Conservation (phyloP, 2,888 invertebrate species). For the Nymphalis urticae region DNA sequence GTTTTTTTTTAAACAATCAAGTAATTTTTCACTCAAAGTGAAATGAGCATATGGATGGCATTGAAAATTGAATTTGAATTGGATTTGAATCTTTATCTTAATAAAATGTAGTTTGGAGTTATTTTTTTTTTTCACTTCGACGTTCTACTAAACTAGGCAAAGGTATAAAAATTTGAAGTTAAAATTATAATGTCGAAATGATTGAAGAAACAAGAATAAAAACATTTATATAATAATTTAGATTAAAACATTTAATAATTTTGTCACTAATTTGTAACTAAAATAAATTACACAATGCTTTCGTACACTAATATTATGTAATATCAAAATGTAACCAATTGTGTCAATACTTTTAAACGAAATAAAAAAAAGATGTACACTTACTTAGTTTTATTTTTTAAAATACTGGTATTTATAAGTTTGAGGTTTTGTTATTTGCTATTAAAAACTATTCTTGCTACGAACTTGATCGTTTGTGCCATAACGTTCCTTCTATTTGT, state of each 20-base stretch:
- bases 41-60: no score
- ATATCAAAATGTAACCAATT: constrained; percentile 12
- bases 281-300: constrained; percentile 2
- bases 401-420: constrained; percentile 35
- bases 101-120: no score
- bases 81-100: no score
- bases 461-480: neutral
- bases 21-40: no score
- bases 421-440: constrained; percentile 21
- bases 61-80: no score
- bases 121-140: no score
- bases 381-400: constrained; percentile 34
- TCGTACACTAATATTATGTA: constrained; percentile 4
- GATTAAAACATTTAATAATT: neutral
- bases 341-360: constrained; percentile 4
- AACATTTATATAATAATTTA: neutral
- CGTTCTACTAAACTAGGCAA: no score
- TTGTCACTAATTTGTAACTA: neutral
- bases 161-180: no score
- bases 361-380: constrained; percentile 28
- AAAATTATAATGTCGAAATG: neutral
- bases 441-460: neutral
- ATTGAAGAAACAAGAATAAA: neutral
- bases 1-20: no score
- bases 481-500: neutral